Evolutionary conservation across 2,797 vertebrate genomes (phyloP), one percentile per base, ranked within the genome.

Genomic region (Sandelia bainsii): DNA sequence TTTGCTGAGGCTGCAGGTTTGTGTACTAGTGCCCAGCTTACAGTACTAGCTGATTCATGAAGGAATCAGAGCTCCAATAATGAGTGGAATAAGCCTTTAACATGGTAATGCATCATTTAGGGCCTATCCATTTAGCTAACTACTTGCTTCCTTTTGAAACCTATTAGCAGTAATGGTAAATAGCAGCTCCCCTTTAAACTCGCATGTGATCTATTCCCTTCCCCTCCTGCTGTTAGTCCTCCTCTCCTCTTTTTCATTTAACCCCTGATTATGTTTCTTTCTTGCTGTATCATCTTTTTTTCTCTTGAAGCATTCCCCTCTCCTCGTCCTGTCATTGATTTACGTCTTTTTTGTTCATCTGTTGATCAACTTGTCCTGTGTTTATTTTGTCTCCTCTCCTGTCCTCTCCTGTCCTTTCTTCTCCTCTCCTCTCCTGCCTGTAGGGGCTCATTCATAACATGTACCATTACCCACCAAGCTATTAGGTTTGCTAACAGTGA

Each of bases 401-500:
- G n/a, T 57, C n/a, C 11, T 37, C 12, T 57, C 16, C 46, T 52
- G 32, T 57, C 6, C 7, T 49, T 12, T 56, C 60, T 29, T 20
- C 66, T 65, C 32, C 42, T 54, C 52, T 71, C 52, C 66, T 58
- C 63, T 77, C 65, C 50, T 27, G 57, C 82, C 89, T 79, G 69
- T 60, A 52, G 79, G 87, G 90, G 67, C 80, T 83, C 92, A 91
- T 93, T 91, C 88, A 91, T 92, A 93, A 91, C 87, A 87, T 90
- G 83, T 84, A 86, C 81, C 90, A 92, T 93, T 93, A 92, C 90
- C 89, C 73, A 90, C 81, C 87, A 68, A 90, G 88, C 91, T 91
- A 93, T 92, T 92, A 92, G 89, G 86, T 89, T 91, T 92, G 89
- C 90, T 92, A 92, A 92, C 91, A 91, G 89, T 90, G 87, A 89